phyloP scores from a whole-genome alignment of 2,888 invertebrate genomes.

The Pristionchus japonicus region DNA sequence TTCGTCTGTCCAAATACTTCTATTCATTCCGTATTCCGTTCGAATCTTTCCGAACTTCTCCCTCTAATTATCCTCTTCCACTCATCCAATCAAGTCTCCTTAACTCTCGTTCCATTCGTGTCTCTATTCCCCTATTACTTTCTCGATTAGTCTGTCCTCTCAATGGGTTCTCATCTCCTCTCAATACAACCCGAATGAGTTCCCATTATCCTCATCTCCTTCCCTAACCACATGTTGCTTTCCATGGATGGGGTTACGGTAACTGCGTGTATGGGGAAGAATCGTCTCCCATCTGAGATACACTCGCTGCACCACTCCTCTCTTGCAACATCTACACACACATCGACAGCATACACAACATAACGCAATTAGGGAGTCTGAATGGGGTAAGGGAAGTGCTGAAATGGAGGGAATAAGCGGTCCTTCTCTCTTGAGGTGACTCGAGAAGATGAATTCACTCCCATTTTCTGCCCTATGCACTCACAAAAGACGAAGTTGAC shows the following conservation, averaged over 20 bases:
- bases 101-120: neutral
- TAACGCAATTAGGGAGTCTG: conserved; percentile 20
- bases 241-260: conserved; percentile 24
- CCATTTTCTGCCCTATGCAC: neutral
- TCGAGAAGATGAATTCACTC: neutral
- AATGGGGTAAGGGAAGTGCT: conserved; percentile 21
- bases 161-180: conserved; percentile 30
- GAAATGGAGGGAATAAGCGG: conserved; percentile 4
- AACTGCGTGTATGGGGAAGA: neutral
- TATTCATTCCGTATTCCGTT: neutral
- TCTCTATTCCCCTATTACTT: conserved; percentile 32
- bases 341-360: conserved; percentile 18
- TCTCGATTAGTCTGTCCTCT: neutral
- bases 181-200: conserved; percentile 25
- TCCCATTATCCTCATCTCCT: conserved; percentile 36
- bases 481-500: too few relatives aligned
- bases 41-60: neutral
- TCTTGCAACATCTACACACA: neutral
- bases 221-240: conserved; percentile 34
- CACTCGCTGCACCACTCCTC: conserved; percentile 21
- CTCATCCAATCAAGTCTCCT: conserved; percentile 7
- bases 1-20: neutral
- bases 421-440: neutral
- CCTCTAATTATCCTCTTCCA: neutral
- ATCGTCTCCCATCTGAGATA: neutral